Conservation (phyloP, 2,888 invertebrate species). For the Herminia tarsipennalis region DNA sequence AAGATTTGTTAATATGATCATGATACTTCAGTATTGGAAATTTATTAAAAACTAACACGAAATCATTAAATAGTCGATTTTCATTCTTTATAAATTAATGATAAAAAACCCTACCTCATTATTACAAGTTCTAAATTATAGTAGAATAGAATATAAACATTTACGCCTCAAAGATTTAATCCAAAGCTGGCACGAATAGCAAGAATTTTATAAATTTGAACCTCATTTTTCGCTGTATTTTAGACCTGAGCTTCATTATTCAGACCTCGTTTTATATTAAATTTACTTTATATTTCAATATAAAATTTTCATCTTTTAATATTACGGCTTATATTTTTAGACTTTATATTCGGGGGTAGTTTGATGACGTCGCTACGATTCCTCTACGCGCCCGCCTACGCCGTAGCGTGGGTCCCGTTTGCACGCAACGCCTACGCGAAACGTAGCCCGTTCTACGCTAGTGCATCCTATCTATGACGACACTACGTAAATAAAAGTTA, state of each 20-base stretch:
- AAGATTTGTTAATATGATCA: too few relatives aligned
- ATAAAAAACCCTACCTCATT: too few relatives aligned
- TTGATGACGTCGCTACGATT: slow-evolving; percentile 33
- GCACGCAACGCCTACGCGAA: slow-evolving; percentile 39
- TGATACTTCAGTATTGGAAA: too few relatives aligned
- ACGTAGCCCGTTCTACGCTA: slow-evolving; percentile 36
- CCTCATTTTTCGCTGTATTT: slow-evolving; percentile 6
- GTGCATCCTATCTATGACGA: slow-evolving; percentile 21
- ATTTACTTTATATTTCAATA: slow-evolving; percentile 37
- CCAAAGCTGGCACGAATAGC: too few relatives aligned
- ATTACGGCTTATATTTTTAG: slow-evolving; percentile 24
- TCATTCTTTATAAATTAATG: too few relatives aligned
- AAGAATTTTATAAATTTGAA: neutral
- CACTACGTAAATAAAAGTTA: slow-evolving; percentile 27
- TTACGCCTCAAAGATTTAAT: too few relatives aligned
- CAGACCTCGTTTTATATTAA: slow-evolving; percentile 38
- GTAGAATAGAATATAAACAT: too few relatives aligned
- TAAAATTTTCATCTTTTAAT: slow-evolving; percentile 15
- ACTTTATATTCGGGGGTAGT: slow-evolving; percentile 42
- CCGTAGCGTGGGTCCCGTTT: slow-evolving; percentile 41
- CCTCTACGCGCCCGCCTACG: slow-evolving; percentile 46
- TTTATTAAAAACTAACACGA: too few relatives aligned
- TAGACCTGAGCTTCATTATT: slow-evolving; percentile 27
- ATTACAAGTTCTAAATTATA: too few relatives aligned
- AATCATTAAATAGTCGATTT: too few relatives aligned